Evolutionary conservation across 2,888 invertebrate genomes (phyloP).

Genomic region (Epicampocera succincta): DNA sequence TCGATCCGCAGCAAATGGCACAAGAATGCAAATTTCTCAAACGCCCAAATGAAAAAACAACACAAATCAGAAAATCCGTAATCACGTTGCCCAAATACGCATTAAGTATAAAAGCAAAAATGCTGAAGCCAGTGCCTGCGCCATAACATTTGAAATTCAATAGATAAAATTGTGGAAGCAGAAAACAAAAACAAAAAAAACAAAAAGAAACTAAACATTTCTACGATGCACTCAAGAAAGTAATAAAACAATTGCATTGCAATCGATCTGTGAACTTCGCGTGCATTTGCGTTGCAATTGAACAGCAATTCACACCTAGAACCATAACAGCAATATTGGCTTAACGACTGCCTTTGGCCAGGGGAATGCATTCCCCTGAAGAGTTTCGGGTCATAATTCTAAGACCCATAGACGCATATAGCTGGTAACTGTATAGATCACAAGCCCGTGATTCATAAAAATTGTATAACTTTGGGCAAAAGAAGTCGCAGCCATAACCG

Average conservation of each 20-base stretch:
- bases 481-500: too few relatives aligned
- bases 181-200: background rate
- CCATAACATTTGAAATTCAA: slow-evolving; percentile 45
- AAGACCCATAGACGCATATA: too few relatives aligned
- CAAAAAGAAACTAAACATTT: background rate
- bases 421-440: too few relatives aligned
- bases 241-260: slow-evolving; percentile 38
- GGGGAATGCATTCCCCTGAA: too few relatives aligned
- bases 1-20: slow-evolving; percentile 32
- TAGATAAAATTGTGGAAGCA: background rate
- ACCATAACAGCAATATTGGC: background rate
- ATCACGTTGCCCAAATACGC: slow-evolving; percentile 59
- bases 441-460: too few relatives aligned
- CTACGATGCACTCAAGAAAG: slow-evolving; percentile 26
- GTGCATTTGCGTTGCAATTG: slow-evolving; percentile 5
- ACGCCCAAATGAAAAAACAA: background rate
- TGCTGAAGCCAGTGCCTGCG: slow-evolving; percentile 8
- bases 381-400: too few relatives aligned
- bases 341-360: too few relatives aligned
- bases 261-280: slow-evolving; percentile 39
- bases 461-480: too few relatives aligned
- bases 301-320: slow-evolving; percentile 7
- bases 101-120: slow-evolving; percentile 30
- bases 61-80: slow-evolving; percentile 13
- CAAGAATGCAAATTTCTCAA: slow-evolving; percentile 43